Evolutionary conservation across 2,888 invertebrate genomes (phyloP).

Genomic region (Erebia aethiops): DNA sequence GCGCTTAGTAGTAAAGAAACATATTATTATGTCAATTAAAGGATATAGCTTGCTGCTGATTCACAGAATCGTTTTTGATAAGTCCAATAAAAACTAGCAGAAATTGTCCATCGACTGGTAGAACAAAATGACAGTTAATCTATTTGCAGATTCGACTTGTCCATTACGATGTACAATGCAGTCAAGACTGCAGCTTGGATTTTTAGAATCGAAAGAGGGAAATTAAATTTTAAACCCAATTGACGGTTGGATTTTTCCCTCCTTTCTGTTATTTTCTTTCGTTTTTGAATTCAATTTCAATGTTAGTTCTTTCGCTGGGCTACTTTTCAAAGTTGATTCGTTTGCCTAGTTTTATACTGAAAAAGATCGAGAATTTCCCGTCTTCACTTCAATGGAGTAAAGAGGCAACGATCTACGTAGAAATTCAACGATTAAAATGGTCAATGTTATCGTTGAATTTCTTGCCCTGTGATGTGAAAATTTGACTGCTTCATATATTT

Average conservation of each 20-base stretch:
- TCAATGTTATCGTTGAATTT: not conserved
- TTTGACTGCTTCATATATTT: no score
- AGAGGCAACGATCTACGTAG: not conserved
- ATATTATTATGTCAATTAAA: no score
- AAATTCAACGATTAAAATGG: not conserved
- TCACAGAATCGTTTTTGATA: no score
- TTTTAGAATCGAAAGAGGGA: conserved; percentile 15
- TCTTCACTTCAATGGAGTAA: not conserved
- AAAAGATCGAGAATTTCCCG: not conserved
- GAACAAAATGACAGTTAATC: conserved; percentile 11
- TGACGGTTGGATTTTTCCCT: conserved; percentile 10
- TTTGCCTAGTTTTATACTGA: not conserved
- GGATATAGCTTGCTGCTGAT: no score
- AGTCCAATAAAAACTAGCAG: not conserved
- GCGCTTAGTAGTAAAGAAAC: no score
- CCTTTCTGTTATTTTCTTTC: conserved; percentile 10
- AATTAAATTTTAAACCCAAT: conserved; percentile 28
- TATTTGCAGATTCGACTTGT: conserved; percentile 10
- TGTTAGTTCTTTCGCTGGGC: conserved; percentile 13
- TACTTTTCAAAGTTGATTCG: not conserved
- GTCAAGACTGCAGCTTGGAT: conserved; percentile 12
- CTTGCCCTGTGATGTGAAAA: no score
- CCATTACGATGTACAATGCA: conserved; percentile 19
- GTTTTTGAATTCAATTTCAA: conserved; percentile 14
- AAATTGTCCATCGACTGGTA: not conserved